Base-by-base conservation (phyloP, 2,113 vertebrate species). In the Piaya cayana region DNA sequence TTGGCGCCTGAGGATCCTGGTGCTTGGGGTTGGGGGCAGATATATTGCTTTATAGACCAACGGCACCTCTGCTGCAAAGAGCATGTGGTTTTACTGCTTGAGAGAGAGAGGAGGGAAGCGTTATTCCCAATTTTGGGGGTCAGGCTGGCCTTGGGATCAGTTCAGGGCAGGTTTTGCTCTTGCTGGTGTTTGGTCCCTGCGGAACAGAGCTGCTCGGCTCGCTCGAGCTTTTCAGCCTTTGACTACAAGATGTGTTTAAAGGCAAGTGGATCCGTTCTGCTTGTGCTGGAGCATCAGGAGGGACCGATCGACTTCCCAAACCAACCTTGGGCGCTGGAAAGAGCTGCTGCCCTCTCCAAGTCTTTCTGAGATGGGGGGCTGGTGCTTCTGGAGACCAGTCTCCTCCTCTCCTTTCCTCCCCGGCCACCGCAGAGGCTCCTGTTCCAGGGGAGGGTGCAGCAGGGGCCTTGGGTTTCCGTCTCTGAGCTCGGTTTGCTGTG, bases 131-230 rank as follows among this genome's bases (percentile, higher is more conserved):
- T 43, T 88, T 70, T 26, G 52, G 25, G 26, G 36, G 11, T n/a
- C 9, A 8, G n/a, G 1, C 5, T 30, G 56, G 25, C 26, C 25
- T 7, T 18, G 26, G 32, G 5, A 11, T 43, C 1, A 2, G 43
- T 20, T 39, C 5, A 0, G 59, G 63, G 14, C 10, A 19, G 81
- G 19, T 32, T 82, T 39, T 0, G 6, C 37, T 71, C 19, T 11
- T 11, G 15, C 15, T 22, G 6, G 18, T 0, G 1, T 10, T 49
- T 7, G 16, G 43, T 14, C 21, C 12, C 4, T 4, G 5, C 42
- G 15, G 10, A 19, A 10, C 2, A 1, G 64, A 18, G 49, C 82
- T 50, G 56, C 47, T 79, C 0, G 0, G 0, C 26, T 53, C 1
- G 5, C 59, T 58, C 26, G 8, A 71, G 45, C 27, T 43, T 26